Evolutionary conservation across 2,888 invertebrate species (phyloP), one percentile per base, ranked within the genome.

Genomic region (Colletes collaris): DNA sequence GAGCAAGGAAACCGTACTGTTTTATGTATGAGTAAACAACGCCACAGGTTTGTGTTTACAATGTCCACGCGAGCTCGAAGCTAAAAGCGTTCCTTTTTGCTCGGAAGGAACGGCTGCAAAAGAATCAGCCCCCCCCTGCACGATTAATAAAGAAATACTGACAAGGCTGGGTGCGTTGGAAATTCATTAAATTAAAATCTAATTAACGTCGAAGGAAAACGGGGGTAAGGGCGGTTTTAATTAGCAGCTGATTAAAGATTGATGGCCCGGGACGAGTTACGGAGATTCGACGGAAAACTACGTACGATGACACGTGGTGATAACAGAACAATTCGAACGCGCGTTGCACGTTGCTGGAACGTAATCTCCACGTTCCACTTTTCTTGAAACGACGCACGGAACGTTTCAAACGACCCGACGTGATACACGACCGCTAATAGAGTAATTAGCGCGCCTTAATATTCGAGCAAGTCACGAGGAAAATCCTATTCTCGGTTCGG

Each of bases 401-500:
- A 62, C 56, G 44, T 8, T 67, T 63, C 64, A 76, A 67, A 67
- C 56, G 63, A 7, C 37, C 46, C 64, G 58, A 67, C 55, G 66
- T 16, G 67, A 67, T 70, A 71, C 16, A 55, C 27, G 8, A 40
- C 63, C 60, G 53, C 50, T 74, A 74, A 67, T 70, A 67, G 56
- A 66, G 71, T 56, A 79, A 68, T 76, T 76, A 71, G 63, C 55
- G 49, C 49, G 46, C 63, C 71, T 71, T 76, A 76, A 63, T 76
- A 71, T 63, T 79, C 64, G 67, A 67, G 53, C 46, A 52, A 53
- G 72, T 73, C 69, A 77, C 72, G 66, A 59, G 80, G 52, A 73
- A 80, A 77, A 76, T 65, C 50, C 68, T 72, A 72, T 68, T 77
- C 76, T 60, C 72, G 76, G 67, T 64, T 59, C 64, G 67, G 49